phyloP scores from a whole-genome alignment of 2,888 invertebrate species.

The Trachelus troglodyta region DNA sequence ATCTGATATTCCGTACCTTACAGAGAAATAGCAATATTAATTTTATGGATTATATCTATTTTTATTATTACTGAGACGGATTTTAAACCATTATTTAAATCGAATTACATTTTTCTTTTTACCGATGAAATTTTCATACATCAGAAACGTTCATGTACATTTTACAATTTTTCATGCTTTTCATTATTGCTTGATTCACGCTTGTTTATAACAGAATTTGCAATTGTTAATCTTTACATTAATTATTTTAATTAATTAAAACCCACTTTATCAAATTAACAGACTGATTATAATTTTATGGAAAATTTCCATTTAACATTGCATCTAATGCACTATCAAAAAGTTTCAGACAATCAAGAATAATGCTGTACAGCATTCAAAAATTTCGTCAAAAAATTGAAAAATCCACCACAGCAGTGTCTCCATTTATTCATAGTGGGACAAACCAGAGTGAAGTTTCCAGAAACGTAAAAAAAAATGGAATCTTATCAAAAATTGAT shows the following conservation, averaged over 20 bases:
- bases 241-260: not conserved
- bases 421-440: not conserved
- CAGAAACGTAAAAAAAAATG: no score
- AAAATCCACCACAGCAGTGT: not conserved
- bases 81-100: not conserved
- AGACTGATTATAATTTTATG: not conserved
- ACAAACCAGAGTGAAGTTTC: not conserved
- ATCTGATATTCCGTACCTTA: not conserved
- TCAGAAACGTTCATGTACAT: no score
- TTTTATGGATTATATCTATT: not conserved
- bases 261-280: not conserved
- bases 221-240: not conserved
- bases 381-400: not conserved
- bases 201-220: not conserved
- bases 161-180: not conserved
- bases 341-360: not conserved
- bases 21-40: not conserved
- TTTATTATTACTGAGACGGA: not conserved
- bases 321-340: not conserved
- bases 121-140: not conserved
- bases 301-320: not conserved
- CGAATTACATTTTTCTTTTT: not conserved
- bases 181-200: not conserved
- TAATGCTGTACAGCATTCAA: not conserved
- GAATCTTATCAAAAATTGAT: not conserved